Evolutionary conservation across 2,888 invertebrate genomes (phyloP), one percentile per base, ranked within the genome.

Genomic region (Agelastica alni): DNA sequence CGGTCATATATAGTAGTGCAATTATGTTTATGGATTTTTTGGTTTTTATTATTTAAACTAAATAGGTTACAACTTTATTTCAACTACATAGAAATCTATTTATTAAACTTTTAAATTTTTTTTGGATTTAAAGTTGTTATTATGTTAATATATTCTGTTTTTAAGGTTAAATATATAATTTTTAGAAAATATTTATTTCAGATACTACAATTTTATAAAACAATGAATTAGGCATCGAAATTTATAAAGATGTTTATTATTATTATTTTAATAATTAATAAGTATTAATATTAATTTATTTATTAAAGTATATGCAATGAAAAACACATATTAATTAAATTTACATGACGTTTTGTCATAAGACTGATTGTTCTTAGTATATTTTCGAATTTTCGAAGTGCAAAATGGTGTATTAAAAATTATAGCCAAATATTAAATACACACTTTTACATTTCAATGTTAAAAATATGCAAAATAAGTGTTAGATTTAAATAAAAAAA

Each of bases 331-430:
- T n/a, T n/a, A n/a, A n/a, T n/a, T n/a, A n/a, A n/a, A n/a, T 55
- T 58, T 56, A 44, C 48, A 9, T 41, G 56, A 63, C 61, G 67
- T 67, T 63, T 54, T 62, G 63, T 66, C 66, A 63, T 60, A 69
- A 70, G 70, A 70, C 70, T 70, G 70, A 70, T 64, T 63, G 45
- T 68, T 59, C 57, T 63, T 63, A 62, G 62, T 64, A 61, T 59
- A 62, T 56, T 63, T 60, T 56, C 55, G 53, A 49, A 57, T 39
- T 22, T 41, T 17, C 41, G 30, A 31, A 45, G 16, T 30, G 14
- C 44, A 37, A 32, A 48, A 34, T 2, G 10, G n/a, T 7, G 14
- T 16, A 6, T 10, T 14, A 20, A 41, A n/a, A 20, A 13, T 9
- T 2, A 31, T n/a, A 44, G 4, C 13, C 28, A 48, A 13, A n/a